Evolutionary conservation across 1,140 invertebrate genomes (phyloP).

Genomic region (Andrena cerasifolii): DNA sequence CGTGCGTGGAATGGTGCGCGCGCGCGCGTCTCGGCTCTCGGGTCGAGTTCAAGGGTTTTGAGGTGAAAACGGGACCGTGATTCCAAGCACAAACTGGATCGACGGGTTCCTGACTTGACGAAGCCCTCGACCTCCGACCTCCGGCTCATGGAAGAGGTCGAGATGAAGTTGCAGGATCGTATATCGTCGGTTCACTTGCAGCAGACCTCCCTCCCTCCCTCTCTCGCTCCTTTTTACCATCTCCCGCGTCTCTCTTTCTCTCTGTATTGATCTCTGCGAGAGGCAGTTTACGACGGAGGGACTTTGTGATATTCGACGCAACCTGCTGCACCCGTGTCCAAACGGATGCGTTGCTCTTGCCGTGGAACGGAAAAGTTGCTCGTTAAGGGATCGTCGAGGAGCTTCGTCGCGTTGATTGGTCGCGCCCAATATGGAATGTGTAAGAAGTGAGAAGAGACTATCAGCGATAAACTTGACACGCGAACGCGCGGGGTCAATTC

Average conservation of each 20-base stretch:
- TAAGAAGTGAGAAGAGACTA: too few relatives aligned
- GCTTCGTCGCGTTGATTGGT: too few relatives aligned
- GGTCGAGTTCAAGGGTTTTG: slow-evolving; percentile 74
- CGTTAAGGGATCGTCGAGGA: too few relatives aligned
- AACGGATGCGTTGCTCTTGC: background rate
- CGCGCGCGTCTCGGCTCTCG: slow-evolving; percentile 20
- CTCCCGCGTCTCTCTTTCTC: background rate
- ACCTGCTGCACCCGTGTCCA: background rate
- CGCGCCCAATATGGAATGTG: too few relatives aligned
- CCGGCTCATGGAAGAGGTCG: slow-evolving; percentile 57
- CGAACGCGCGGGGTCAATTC: too few relatives aligned
- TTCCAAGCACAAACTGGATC: slow-evolving; percentile 75
- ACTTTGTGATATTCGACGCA: slow-evolving; percentile 29
- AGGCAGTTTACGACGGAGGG: slow-evolving; percentile 40
- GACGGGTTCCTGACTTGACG: slow-evolving; percentile 76
- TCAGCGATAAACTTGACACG: too few relatives aligned
- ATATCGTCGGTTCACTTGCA: slow-evolving; percentile 45
- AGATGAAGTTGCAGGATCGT: slow-evolving; percentile 57
- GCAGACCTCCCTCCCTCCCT: slow-evolving; percentile 16
- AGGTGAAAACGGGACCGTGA: slow-evolving; percentile 71
- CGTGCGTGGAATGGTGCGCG: slow-evolving; percentile 56
- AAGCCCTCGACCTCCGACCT: slow-evolving; percentile 75
- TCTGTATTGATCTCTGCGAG: slow-evolving; percentile 52
- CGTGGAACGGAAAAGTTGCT: background rate
- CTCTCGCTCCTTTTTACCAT: slow-evolving; percentile 29